Base-by-base conservation (phyloP, 2,888 invertebrate species). In the Drosophila multiciliata region DNA sequence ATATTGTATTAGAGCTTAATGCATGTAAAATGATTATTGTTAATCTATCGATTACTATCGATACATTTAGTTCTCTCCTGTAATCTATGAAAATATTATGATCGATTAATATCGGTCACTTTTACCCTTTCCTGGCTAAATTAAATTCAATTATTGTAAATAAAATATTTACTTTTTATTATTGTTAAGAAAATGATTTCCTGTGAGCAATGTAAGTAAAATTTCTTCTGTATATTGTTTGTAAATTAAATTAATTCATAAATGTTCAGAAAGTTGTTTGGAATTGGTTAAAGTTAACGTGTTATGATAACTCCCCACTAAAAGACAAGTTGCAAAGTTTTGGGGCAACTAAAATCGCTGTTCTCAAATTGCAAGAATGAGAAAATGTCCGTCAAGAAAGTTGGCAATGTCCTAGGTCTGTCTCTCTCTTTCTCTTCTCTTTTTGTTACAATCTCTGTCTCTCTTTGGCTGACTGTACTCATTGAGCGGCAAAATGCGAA, bases 401-500 rank as follows among this genome's bases (percentile, higher is more conserved):
- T 26, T 50, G 58, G 26, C 33, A 68, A 29, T 57, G n/a, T 38
- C 26, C 11, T n/a, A 38, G 32, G 42, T 17, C 23, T 38, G 36
- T 17, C 23, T 33, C 8, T 48, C 50, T 66, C 29, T 20, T 4
- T 29, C 20, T n/a, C 23, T 15, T 48, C 38, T 26, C 5, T 54
- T 35, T 40, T 35, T 40, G 26, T 61, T 11, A 20, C 52, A 48
- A 11, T 36, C 33, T 33, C 29, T 32, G 23, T 48, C 15, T 52
- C 67, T 58, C 69, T 64, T 79, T 57, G 63, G 66, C 72, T 72
- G 71, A 26, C 49, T 69, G 52, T 64, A 68, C 64, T 75, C 73
- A 73, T 75, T 77, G 75, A 59, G 73, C 75, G 72, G 67, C 60
- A 76, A 85, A 84, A 82, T 85, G 76, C 52, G 78, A 88, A 87